phyloP scores from a whole-genome alignment of 2,888 invertebrate species.

The Oscheius onirici region DNA sequence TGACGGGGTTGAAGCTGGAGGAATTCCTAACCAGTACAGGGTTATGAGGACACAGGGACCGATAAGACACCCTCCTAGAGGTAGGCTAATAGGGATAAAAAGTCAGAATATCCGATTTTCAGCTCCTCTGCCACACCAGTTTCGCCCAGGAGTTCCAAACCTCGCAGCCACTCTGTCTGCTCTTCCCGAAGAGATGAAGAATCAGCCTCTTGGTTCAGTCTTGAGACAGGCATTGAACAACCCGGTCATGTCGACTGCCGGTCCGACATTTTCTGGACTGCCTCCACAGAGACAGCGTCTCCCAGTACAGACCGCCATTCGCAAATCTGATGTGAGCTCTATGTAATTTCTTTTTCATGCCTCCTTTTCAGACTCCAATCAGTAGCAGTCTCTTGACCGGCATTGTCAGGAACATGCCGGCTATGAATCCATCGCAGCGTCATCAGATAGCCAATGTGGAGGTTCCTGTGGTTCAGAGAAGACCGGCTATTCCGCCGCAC shows the following conservation, averaged over 20 bases:
- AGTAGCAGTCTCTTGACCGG: constrained; percentile 20
- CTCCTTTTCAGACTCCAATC: constrained; percentile 4
- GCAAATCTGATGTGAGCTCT: constrained; percentile 12
- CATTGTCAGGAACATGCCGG: constrained; percentile 2
- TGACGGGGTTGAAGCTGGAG: neutral
- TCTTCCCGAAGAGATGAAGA: constrained; percentile 16
- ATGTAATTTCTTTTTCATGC: no score
- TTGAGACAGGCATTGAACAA: neutral
- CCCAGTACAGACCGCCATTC: constrained; percentile 8
- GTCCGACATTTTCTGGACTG: no score
- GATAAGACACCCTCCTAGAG: neutral
- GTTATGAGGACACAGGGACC: neutral
- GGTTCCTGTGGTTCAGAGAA: neutral
- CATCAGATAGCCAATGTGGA: constrained; percentile 20
- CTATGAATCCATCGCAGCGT: neutral
- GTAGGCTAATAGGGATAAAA: neutral
- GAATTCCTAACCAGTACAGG: neutral
- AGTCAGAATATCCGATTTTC: no score
- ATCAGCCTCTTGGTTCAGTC: constrained; percentile 16
- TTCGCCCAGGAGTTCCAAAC: neutral
- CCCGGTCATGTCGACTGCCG: neutral
- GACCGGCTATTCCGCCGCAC: constrained; percentile 7
- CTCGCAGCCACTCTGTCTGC: constrained; percentile 3
- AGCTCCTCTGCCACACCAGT: neutral
- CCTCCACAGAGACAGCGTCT: neutral